phyloP scores from a whole-genome alignment of 2,797 vertebrate genomes.

The Myripristis jacobus region DNA sequence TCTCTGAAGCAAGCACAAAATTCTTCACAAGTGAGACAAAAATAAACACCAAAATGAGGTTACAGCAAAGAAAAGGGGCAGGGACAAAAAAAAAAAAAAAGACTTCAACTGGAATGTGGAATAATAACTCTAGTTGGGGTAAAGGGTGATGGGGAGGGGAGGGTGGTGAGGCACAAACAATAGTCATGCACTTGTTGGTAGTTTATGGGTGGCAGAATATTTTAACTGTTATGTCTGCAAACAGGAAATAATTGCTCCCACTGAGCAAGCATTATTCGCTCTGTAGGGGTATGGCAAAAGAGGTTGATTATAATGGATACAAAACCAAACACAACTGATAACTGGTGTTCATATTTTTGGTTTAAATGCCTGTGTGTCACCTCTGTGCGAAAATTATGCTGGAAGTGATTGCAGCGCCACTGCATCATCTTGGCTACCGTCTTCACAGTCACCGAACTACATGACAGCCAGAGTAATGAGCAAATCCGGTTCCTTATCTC shows the following conservation, averaged over 20 bases:
- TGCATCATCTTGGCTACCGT: conserved; percentile 44
- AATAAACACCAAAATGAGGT: conserved; percentile 3
- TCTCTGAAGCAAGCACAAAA: conserved; percentile 25
- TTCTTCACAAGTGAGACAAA: background rate
- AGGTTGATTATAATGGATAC: conserved; percentile 22
- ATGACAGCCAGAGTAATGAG: conserved; percentile 6
- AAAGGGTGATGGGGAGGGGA: conserved; percentile 20
- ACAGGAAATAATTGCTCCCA: conserved; percentile 39
- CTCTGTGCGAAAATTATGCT: conserved; percentile 12
- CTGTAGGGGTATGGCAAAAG: conserved; percentile 28
- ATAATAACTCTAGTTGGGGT: background rate
- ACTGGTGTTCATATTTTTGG: conserved; percentile 13
- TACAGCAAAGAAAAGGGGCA: background rate
- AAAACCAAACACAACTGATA: conserved; percentile 5
- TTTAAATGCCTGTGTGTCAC: conserved; percentile 30
- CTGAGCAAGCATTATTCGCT: conserved; percentile 32
- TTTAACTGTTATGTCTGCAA: conserved; percentile 31
- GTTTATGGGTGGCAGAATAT: conserved; percentile 39
- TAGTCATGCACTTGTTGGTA: conserved; percentile 3
- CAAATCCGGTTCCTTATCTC: conserved; percentile 5
- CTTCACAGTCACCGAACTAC: conserved; percentile 15
- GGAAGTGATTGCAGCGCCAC: conserved; percentile 29
- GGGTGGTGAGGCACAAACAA: background rate
- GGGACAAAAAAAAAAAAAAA: conserved; percentile 2
- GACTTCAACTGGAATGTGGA: too few relatives aligned